Evolutionary conservation across 2,888 invertebrate species (phyloP).

Genomic region (Altica lythri): DNA sequence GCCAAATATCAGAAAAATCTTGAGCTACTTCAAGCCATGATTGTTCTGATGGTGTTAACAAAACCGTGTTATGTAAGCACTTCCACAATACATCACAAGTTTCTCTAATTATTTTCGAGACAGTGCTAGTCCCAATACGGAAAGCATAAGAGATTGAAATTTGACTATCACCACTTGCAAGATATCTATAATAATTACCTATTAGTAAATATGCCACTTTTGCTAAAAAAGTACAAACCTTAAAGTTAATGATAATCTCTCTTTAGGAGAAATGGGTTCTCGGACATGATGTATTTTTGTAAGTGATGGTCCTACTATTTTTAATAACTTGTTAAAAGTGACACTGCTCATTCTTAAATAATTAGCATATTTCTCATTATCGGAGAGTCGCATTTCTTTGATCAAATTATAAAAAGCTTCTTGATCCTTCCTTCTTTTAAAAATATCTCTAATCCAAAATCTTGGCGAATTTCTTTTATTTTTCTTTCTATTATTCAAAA

Average conservation of each 20-base stretch:
- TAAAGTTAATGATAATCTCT: constrained; percentile 42
- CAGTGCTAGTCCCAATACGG: constrained; percentile 39
- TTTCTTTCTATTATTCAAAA: constrained; percentile 3
- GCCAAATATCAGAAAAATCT: constrained; percentile 39
- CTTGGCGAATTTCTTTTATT: constrained; percentile 1
- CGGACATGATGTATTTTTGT: constrained; percentile 29
- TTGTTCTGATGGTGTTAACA: constrained; percentile 38
- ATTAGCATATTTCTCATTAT: constrained; percentile 37
- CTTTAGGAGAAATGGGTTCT: constrained; percentile 39
- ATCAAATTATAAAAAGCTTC: constrained; percentile 38
- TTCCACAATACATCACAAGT: constrained; percentile 42
- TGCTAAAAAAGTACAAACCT: constrained; percentile 26
- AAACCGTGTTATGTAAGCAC: constrained; percentile 29
- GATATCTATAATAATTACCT: constrained; percentile 23
- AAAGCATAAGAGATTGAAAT: constrained; percentile 26
- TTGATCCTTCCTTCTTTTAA: constrained; percentile 29
- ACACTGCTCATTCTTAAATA: constrained; percentile 33
- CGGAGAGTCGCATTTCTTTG: constrained; percentile 39
- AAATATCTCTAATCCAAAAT: constrained; percentile 38
- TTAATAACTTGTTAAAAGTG: constrained; percentile 32
- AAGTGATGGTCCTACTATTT: constrained; percentile 31
- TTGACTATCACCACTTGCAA: constrained; percentile 27
- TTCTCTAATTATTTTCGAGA: constrained; percentile 41
- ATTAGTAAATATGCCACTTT: not conserved
- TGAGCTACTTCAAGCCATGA: constrained; percentile 40